Evolutionary conservation across 1,140 invertebrate species (phyloP), one percentile per base, ranked within the genome.

Genomic region (Sipha flava): DNA sequence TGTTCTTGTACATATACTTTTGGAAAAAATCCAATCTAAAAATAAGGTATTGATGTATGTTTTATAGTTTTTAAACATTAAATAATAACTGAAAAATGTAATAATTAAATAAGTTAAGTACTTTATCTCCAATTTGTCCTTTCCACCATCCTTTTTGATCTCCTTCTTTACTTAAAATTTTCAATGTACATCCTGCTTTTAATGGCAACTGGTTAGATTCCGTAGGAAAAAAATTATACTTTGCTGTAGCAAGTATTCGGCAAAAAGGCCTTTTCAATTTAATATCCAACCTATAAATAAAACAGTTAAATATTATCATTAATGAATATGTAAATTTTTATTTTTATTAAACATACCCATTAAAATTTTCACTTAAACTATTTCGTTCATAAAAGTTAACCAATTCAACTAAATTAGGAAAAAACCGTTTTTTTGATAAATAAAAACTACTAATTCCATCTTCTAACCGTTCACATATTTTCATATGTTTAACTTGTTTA

Each of bases 401-500:
- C 31, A 98, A 88, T 85, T 97, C 95, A 82, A 94, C 91, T 75
- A 96, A 90, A 83, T 91, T 93, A 83, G 92, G 92, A 84, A 98
- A 98, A 85, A 92, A 95, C 68, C 94, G 89, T n/a, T 93, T 92
- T 84, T 95, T 91, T 18, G 94, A 95, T 23, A 98, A 87, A 86
- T 90, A 97, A 85, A 92, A 95, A 54, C 89, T 87, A 80, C 87
- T 85, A 14, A 87, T 85, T 29, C 87, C 88, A 49, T 89, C 88
- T 34, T 86, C 87, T 64, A 89, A 87, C 66, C 89, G 88, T 83
- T 90, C 88, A 83, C 89, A 93, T 82, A 98, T 92, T 86, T 94
- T 92, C 90, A 98, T 98, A 85, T 98, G 96, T 85, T 96, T 96
- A 49, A 95, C 93, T 79, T 91, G 90, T 84, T 91, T 90, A 82